Evolutionary conservation across 2,888 invertebrate genomes (phyloP).

Genomic region (Eupeodes luniger): DNA sequence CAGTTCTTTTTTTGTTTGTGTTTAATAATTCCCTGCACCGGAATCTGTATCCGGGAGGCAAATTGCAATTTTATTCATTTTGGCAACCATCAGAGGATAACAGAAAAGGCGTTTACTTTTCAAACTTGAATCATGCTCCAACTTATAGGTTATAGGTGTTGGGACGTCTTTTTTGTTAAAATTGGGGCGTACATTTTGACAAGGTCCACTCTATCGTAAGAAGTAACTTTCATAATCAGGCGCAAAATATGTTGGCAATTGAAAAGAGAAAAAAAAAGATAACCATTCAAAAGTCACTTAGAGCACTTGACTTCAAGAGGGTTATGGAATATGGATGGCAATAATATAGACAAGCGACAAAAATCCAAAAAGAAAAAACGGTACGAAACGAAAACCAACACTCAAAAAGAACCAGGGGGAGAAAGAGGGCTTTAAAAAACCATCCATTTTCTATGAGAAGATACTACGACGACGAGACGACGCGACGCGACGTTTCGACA

Average conservation of each 20-base stretch:
- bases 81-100: conserved; percentile 40
- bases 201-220: conserved; percentile 13
- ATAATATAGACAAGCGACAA: conserved; percentile 35
- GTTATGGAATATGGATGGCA: conserved; percentile 58
- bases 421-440: conserved; percentile 37
- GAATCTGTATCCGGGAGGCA: conserved; percentile 27
- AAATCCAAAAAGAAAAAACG: background rate
- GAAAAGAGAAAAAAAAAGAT: conserved; percentile 9
- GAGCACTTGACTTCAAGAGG: conserved; percentile 37
- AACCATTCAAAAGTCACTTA: conserved; percentile 59
- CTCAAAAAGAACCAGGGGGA: background rate
- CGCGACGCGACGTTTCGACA: conserved; percentile 56
- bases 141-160: background rate
- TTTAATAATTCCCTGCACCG: conserved; percentile 25
- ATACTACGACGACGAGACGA: conserved; percentile 42
- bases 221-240: conserved; percentile 57
- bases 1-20: background rate
- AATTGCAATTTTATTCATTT: conserved; percentile 70
- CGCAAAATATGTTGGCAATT: conserved; percentile 63
- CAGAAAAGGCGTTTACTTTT: conserved; percentile 16
- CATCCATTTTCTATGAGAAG: conserved; percentile 34
- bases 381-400: background rate
- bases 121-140: background rate
- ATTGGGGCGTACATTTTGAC: conserved; percentile 50
- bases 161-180: conserved; percentile 22